A percentile compares a stretch with the other conserved stretches of the same genome.
phyloP scores from a whole-genome alignment of 2,797 vertebrate genomes.

The Acipenser oxyrinchus region DNA sequence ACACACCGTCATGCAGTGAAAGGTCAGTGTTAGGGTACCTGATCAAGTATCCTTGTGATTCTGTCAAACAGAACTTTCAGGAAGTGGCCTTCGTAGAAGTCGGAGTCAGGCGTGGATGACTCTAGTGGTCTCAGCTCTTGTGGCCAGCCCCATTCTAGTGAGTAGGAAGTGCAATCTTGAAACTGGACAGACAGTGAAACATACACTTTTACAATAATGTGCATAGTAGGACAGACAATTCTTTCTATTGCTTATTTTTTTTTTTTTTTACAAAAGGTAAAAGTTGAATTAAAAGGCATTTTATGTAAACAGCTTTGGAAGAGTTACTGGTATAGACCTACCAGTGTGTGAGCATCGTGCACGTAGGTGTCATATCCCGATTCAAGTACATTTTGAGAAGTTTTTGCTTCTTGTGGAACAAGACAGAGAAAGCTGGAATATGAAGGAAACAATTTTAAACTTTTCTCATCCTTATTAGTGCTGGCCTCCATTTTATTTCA shows the following conservation, averaged over 20 bases:
- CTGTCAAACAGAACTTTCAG: slow-evolving; percentile 74
- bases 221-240: too few relatives aligned
- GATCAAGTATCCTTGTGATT: slow-evolving; percentile 71
- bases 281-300: too few relatives aligned
- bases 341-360: slow-evolving; percentile 72
- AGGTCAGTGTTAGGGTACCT: slow-evolving; percentile 53
- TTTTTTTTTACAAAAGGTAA: too few relatives aligned
- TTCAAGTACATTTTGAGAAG: slow-evolving; percentile 68
- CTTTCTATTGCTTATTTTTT: too few relatives aligned
- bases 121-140: slow-evolving; percentile 30
- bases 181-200: slow-evolving; percentile 47
- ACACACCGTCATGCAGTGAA: not conserved
- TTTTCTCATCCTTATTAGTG: not conserved
- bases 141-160: slow-evolving; percentile 65
- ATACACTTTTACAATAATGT: not conserved
- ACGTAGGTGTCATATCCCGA: slow-evolving; percentile 78
- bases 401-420: slow-evolving; percentile 79
- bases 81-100: slow-evolving; percentile 77
- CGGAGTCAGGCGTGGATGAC: slow-evolving; percentile 13
- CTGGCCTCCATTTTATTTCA: too few relatives aligned
- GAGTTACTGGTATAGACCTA: slow-evolving; percentile 36
- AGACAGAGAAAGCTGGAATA: slow-evolving; percentile 78
- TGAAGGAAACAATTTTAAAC: slow-evolving; percentile 10
- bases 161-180: slow-evolving; percentile 50
- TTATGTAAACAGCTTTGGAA: too few relatives aligned